Base-by-base conservation (phyloP, 2,113 vertebrate species). In the Polypterus bichir region DNA sequence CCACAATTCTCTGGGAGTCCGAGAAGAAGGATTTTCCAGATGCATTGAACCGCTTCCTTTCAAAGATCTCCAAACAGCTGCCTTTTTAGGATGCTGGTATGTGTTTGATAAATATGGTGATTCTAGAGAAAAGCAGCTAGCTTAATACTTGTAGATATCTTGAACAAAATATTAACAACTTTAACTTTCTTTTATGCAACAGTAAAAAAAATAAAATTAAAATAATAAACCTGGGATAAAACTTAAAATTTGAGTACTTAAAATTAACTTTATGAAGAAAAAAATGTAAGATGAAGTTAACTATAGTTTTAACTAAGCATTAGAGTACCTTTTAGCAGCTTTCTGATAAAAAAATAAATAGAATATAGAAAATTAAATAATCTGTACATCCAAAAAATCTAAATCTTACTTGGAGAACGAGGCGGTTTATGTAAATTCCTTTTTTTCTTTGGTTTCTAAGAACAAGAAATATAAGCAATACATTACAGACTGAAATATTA, bases 51-150 rank as follows among this genome's bases (percentile, higher is more conserved):
- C 76, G 3, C 58, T 70, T 4, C 83, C 81, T 66, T 78, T 85
- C 7, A 79, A 71, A 51, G 93, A 77, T 11, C 71, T 69, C 89
- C 89, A 88, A 63, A 84, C 73, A 0, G 81, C 68, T 62, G 71
- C 60, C 75, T 82, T 89, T 62, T 72, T 89, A 1, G 88, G 75
- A 61, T 83, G 82, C 61, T 89, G 48, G 7, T 78, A 83, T 64
- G 83, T 70, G 66, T 85, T 91, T 44, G 81, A 83, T 67, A 81
- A 75, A 72, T 96, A 97, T 1, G 92, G 92, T 62, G 94, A 97
- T 71, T 81, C 93, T 97, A 0, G 9, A 76, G 66, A 71, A 53
- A 63, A 58, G 73, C 59, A 0, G 3, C 10, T 7, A 3, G 61
- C 8, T 48, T 46, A 66, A 10, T 60, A 9, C 62, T 46, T 54